Evolutionary conservation across 2,797 vertebrate genomes (phyloP), one percentile per base, ranked within the genome.

Genomic region (Dromococcyx pavoninus): DNA sequence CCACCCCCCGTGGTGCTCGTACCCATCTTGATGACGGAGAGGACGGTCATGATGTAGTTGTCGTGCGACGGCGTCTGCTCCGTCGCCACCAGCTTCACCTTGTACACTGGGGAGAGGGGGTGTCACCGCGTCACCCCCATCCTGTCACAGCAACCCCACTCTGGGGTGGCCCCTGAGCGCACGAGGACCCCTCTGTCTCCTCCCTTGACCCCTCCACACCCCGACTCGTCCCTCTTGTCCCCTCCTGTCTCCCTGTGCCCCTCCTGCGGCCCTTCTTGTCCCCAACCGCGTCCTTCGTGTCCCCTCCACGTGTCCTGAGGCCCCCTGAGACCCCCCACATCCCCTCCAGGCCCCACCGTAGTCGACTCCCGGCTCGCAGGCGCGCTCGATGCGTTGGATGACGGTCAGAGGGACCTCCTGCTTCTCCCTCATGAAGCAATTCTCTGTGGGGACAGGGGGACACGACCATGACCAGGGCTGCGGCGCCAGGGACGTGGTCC

Each of bases 301-400:
- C 37, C 51, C 39, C 39, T 41, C 39, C 41, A 41, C 41, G 39
- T 9, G 9, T 53, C 54, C 83, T 19, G 1, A 5, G 46, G 66
- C 91, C 73, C 74, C 16, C 24, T n/a, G 33, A 8, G 35, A 16
- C 30, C 41, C 46, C 48, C 7, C n/a, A n/a, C n/a, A n/a, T n/a
- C 24, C 15, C 17, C 61, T 54, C 83, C 19, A 0, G 5, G 51
- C 62, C 91, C 74, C 74, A 94, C 92, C 94, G 0, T 70, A 93
- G 86, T 95, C 94, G 11, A 95, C 92, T 4, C 94, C 94, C 0
- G 92, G 74, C 71, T 89, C 61, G 65, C 94, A 95, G 86, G 92
- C 94, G 0, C 43, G 56, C 6, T 92, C 44, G 0, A 89, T 81
- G 25, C 92, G 89, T 4, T 92, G 39, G 13, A 85, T 56, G 70